Evolutionary conservation across 2,888 invertebrate species (phyloP).

Genomic region (Kryphioiulus occultus): DNA sequence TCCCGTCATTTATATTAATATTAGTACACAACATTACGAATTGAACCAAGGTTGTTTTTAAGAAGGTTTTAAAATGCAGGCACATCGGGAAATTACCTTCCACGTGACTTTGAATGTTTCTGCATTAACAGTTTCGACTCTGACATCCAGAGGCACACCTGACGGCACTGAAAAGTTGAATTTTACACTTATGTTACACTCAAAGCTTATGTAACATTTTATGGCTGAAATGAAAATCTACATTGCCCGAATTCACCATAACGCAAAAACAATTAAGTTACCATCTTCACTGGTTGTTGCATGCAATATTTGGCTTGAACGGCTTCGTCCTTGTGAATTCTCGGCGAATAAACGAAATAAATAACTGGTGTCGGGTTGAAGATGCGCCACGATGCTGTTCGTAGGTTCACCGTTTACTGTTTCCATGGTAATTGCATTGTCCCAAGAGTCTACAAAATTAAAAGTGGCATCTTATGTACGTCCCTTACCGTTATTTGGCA

Average conservation of each 20-base stretch:
- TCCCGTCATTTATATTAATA: slow-evolving; percentile 59
- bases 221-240: too few species aligned
- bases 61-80: too few species aligned
- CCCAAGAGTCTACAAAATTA: slow-evolving; percentile 44
- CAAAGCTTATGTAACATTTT: background rate
- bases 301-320: slow-evolving; percentile 37
- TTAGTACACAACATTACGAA: slow-evolving; percentile 49
- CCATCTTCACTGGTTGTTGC: slow-evolving; percentile 48
- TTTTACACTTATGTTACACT: background rate
- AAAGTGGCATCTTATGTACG: background rate
- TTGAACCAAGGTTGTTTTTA: too few species aligned
- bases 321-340: slow-evolving; percentile 46
- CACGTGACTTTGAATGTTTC: slow-evolving; percentile 49
- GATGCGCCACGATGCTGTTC: slow-evolving; percentile 46
- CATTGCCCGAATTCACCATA: too few species aligned
- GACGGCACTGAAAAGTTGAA: slow-evolving; percentile 41
- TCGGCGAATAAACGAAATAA: slow-evolving; percentile 48
- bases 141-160: slow-evolving; percentile 44
- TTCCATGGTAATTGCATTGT: slow-evolving; percentile 48
- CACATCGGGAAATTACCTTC: slow-evolving; percentile 37
- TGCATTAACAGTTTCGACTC: slow-evolving; percentile 47
- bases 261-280: too few species aligned
- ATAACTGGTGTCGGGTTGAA: slow-evolving; percentile 46
- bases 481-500: background rate
- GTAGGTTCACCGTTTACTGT: slow-evolving; percentile 50